Evolutionary conservation across 2,888 invertebrate species (phyloP), one percentile per base, ranked within the genome.

Genomic region (Noctuana brunneofusca): DNA sequence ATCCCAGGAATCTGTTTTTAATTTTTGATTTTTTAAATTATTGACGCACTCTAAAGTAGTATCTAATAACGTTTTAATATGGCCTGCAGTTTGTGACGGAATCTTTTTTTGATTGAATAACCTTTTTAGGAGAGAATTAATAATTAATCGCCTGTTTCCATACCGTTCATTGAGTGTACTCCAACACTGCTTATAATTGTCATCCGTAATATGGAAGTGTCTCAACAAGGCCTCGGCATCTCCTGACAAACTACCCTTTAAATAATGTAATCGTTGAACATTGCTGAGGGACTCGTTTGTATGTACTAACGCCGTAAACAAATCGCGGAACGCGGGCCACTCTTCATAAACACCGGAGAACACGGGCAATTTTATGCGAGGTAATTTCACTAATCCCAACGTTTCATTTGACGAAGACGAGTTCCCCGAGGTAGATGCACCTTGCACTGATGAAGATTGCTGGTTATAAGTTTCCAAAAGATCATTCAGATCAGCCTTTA

Each of bases 281-380:
- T 43, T 43, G 43, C 43, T 43, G n/a, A 43, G 43, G 12, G 43
- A n/a, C 8, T 14, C 8, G 16, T 66, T 53, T 75, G 76, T 68
- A 68, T 20, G 57, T 50, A 57, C 63, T 65, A 1, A 38, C 2
- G 41, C 8, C 41, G 14, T 41, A 41, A 41, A 41, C 3, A 41
- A 16, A 14, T 41, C 41, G 8, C 14, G 41, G 14, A 41, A 41
- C 3, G 41, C 41, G 1, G 41, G 41, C 41, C 41, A 41, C 8
- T 43, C 16, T 43, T 16, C 43, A 16, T 16, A 43, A 14, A 43
- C 8, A 8, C 43, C 43, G 3, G 43, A 16, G n/a, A 43, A 41
- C 3, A 8, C 8, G 6, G 41, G 41, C 41, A 41, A 16, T 41
- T 41, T n/a, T 41, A 41, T 41, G 8, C 41, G 5, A 0, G 41